Evolutionary conservation across 2,113 vertebrate species (phyloP).

Genomic region (Melanerpes formicivorus): DNA sequence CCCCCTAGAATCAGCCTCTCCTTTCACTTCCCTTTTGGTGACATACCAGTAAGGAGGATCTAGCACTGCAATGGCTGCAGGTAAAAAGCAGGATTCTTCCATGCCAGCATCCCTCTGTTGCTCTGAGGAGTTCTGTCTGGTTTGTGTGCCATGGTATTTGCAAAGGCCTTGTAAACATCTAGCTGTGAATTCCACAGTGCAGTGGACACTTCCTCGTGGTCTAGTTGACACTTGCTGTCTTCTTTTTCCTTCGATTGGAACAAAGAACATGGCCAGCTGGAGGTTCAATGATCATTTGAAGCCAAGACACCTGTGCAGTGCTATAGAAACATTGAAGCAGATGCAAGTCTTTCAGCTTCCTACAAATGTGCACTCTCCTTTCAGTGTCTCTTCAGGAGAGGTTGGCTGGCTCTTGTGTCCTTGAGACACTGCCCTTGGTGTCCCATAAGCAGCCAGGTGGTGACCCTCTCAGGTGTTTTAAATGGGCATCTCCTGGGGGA

Average conservation of each 20-base stretch:
- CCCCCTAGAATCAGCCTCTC: background rate
- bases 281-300: background rate
- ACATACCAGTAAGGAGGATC: background rate
- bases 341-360: background rate
- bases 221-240: background rate
- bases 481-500: background rate
- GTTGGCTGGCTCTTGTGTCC: background rate
- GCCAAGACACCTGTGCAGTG: background rate
- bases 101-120: background rate
- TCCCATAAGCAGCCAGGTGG: background rate
- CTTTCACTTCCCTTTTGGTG: background rate
- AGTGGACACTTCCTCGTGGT: background rate
- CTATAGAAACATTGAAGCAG: background rate
- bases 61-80: background rate
- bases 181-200: background rate
- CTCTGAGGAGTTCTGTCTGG: background rate
- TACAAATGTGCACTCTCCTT: background rate
- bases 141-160: background rate
- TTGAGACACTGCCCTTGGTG: background rate
- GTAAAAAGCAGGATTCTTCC: background rate
- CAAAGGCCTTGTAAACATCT: background rate
- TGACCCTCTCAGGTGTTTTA: background rate
- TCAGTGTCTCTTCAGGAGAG: background rate
- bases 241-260: background rate
- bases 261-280: background rate